These are phyloP conservation scores for Pyrocoelia pectoralis DNA, from an alignment of 2,888 invertebrate genomes.

Conservation along the genomic window DNA sequence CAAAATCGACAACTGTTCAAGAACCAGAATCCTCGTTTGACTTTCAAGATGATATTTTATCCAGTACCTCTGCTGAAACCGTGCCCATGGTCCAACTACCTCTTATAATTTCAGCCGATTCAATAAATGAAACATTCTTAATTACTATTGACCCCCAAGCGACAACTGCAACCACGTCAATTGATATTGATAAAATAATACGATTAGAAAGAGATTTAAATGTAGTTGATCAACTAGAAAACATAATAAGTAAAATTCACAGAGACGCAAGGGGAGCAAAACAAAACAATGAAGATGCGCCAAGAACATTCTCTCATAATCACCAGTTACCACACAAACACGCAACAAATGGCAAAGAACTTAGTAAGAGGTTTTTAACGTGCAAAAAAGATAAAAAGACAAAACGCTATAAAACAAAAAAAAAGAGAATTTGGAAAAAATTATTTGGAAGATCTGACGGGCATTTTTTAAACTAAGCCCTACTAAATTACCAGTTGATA, in stretches of 20 bases:
- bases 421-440: slow-evolving; percentile 40
- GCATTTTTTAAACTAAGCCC: slow-evolving; percentile 46
- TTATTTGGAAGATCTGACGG: slow-evolving; percentile 38
- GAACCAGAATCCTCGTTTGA: too few relatives aligned
- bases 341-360: neutral
- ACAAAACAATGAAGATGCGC: neutral
- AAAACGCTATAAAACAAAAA: slow-evolving; percentile 37
- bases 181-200: slow-evolving; percentile 12
- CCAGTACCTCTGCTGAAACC: too few relatives aligned
- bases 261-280: slow-evolving; percentile 12
- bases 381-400: slow-evolving; percentile 29
- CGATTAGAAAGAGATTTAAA: slow-evolving; percentile 42
- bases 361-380: slow-evolving; percentile 27
- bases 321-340: too few relatives aligned
- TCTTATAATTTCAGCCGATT: too few relatives aligned
- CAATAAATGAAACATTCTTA: too few relatives aligned
- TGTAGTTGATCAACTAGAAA: slow-evolving; percentile 40
- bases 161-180: neutral
- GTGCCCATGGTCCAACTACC: too few relatives aligned
- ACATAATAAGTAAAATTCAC: slow-evolving; percentile 36
- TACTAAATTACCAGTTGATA: slow-evolving; percentile 45
- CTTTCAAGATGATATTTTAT: too few relatives aligned
- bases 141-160: too few relatives aligned
- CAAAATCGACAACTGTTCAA: too few relatives aligned
- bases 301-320: neutral